Conservation (phyloP, 2,888 invertebrate species). For the Mimas tiliae region DNA sequence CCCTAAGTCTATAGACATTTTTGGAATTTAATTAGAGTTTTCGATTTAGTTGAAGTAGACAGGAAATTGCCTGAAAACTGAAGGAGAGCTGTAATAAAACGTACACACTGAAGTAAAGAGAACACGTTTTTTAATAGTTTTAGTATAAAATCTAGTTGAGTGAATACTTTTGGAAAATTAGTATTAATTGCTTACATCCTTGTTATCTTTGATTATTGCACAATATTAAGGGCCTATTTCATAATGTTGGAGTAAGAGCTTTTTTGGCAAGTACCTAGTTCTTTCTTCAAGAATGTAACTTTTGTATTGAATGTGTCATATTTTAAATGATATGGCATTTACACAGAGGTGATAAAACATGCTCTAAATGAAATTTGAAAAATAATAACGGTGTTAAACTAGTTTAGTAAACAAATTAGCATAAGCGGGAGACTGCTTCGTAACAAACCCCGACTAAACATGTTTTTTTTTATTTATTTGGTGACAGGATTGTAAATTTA, state of each 20-base stretch:
- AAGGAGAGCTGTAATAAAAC: background rate
- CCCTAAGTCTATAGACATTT: background rate
- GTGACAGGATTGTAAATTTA: background rate
- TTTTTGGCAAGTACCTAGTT: too few relatives aligned
- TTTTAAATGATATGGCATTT: too few relatives aligned
- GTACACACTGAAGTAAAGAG: background rate
- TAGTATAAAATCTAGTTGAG: too few relatives aligned
- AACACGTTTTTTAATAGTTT: background rate
- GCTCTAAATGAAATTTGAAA: background rate
- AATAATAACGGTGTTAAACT: background rate
- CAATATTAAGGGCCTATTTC: too few relatives aligned
- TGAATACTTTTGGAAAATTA: background rate
- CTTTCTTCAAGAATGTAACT: too few relatives aligned
- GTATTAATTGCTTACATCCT: background rate
- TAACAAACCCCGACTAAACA: constrained; percentile 7
- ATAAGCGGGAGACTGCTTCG: background rate
- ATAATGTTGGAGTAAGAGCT: too few relatives aligned
- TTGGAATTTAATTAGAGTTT: background rate
- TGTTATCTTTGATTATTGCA: background rate
- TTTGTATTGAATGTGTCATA: too few relatives aligned
- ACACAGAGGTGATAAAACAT: too few relatives aligned
- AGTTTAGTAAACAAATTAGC: constrained; percentile 12
- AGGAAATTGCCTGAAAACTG: background rate
- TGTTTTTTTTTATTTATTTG: constrained; percentile 3
- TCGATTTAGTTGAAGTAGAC: background rate